Conservation (phyloP, 2,113 vertebrate genomes). For the Salvelinus namaycush region DNA sequence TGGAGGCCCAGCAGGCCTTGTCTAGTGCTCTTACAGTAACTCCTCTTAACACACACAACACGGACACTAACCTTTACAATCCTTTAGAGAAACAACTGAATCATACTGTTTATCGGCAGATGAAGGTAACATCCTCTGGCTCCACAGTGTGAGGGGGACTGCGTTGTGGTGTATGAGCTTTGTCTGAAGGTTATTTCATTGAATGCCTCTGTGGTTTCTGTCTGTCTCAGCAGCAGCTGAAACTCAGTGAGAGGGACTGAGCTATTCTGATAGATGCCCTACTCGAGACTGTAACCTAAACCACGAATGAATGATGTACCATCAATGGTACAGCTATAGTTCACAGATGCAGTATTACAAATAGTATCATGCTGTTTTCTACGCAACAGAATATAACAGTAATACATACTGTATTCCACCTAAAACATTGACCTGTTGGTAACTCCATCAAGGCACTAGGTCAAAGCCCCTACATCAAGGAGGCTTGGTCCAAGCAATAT, state of each 20-base stretch:
- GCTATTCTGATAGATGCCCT: background rate
- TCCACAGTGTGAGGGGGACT: background rate
- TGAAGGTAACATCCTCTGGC: background rate
- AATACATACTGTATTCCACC: background rate
- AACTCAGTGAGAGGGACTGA: background rate
- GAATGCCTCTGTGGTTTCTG: background rate
- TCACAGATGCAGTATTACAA: background rate
- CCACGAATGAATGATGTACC: background rate
- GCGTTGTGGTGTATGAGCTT: background rate
- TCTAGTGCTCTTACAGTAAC: background rate
- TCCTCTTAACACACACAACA: background rate
- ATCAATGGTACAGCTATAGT: background rate
- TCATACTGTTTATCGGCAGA: background rate
- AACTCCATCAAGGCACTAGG: background rate
- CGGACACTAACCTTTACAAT: background rate
- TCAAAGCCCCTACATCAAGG: background rate
- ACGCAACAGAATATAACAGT: background rate
- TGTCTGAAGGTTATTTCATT: conserved; percentile 1
- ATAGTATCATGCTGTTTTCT: background rate
- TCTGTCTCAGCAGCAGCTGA: background rate
- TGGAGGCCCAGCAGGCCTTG: background rate
- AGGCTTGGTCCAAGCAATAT: background rate
- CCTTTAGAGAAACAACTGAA: background rate
- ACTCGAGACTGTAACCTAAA: background rate
- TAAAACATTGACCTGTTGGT: background rate